These are phyloP conservation scores for Amphiprion percula DNA, from an alignment of 2,113 vertebrate species.

Conservation along the genomic window DNA sequence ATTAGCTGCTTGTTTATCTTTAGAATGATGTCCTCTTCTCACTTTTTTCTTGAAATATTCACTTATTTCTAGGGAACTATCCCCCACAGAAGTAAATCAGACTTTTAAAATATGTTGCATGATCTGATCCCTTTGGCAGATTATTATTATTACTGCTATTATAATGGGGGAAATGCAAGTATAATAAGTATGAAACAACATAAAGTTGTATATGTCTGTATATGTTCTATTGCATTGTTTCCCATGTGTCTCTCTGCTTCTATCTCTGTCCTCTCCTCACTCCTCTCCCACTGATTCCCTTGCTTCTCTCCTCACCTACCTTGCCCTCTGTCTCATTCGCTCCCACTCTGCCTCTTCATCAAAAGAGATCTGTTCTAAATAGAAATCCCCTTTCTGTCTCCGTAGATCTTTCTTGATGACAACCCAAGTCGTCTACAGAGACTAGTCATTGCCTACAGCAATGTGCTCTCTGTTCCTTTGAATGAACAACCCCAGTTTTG, in stretches of 20 bases:
- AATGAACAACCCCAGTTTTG: conserved; percentile 16
- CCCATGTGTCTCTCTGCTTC: background rate
- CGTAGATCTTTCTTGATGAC: conserved; percentile 56
- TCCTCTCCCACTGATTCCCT: conserved; percentile 34
- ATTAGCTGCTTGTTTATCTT: conserved; percentile 12
- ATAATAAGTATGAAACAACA: background rate
- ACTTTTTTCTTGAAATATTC: background rate
- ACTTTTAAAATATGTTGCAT: background rate
- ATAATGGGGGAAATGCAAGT: background rate
- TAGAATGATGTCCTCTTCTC: background rate
- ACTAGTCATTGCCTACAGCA: conserved; percentile 40
- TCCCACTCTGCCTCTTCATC: conserved; percentile 48
- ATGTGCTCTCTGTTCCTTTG: conserved; percentile 28
- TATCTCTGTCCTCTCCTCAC: background rate
- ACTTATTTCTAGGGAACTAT: background rate
- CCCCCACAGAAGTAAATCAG: background rate
- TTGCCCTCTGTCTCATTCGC: conserved; percentile 47
- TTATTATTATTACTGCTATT: background rate
- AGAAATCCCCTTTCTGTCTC: conserved; percentile 54
- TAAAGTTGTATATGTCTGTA: background rate
- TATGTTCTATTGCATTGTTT: background rate
- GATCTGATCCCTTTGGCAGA: background rate
- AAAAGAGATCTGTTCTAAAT: conserved; percentile 48
- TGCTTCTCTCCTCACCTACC: conserved; percentile 28
- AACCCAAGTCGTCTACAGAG: conserved; percentile 27